Percentiles rank a stretch among this genome's conserved stretches.
These are phyloP conservation scores for Pygocentrus nattereri DNA, from an alignment of 2,797 vertebrate genomes.

Conservation along the genomic window DNA sequence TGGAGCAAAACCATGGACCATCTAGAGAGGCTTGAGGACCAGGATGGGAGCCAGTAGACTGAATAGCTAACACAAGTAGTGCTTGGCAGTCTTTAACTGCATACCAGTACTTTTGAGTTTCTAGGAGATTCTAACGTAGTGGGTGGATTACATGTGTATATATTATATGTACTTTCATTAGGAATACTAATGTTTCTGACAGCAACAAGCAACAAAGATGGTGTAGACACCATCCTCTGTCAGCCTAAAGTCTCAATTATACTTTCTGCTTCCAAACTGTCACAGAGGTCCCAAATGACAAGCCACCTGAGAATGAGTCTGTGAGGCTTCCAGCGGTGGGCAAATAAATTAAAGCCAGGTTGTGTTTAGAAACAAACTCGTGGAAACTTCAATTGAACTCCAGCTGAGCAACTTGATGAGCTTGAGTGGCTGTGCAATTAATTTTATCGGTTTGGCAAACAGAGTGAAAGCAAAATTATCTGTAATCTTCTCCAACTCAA, in stretches of 20 bases:
- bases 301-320: neutral
- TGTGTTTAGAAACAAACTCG: constrained; percentile 2
- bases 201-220: neutral
- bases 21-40: no score
- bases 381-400: neutral
- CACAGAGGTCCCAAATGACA: neutral
- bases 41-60: no score
- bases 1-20: no score
- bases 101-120: no score
- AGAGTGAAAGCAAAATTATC: neutral
- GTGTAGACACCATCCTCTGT: neutral
- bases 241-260: neutral
- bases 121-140: no score
- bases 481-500: neutral
- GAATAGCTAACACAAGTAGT: no score
- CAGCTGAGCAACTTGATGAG: neutral
- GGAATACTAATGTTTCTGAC: no score
- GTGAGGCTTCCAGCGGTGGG: neutral
- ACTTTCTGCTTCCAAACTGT: neutral
- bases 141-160: no score
- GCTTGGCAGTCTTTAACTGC: no score
- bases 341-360: constrained; percentile 4
- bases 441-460: neutral
- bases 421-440: constrained; percentile 5
- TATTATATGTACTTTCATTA: no score